Evolutionary conservation across 2,888 invertebrate genomes (phyloP), one percentile per base, ranked within the genome.

Genomic region (Monochamus alternatus): DNA sequence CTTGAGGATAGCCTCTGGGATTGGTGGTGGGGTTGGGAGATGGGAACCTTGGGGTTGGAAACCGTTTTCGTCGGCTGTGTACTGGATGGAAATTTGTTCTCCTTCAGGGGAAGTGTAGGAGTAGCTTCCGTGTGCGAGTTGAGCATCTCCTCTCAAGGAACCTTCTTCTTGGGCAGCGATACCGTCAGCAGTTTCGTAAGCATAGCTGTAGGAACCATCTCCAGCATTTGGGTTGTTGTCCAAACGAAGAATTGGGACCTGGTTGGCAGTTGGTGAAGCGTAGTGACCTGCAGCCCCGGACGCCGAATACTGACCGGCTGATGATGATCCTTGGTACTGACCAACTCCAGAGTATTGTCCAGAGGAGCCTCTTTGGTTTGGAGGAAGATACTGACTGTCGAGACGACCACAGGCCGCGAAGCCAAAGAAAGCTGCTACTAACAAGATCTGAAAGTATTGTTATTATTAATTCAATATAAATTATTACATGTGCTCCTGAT

Each of bases 41-140:
- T 92, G 92, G 32, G 89, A 90, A 30, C 92, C 92, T 82, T 89
- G 90, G 7, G 93, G 92, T 85, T 92, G 92, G 90, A 90, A 93
- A 69, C 94, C 94, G 81, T 93, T 93, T 87, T 94, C 94, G 84
- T 94, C 92, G 70, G 94, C 94, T 30, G 91, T 88, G 88, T 94
- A 94, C 1, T 90, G 89, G 74, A 94, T 85, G 80, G 91, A 77
- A 59, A 83, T 80, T 73, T 79, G 82, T 75, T 84, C 80, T 22
- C 86, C 86, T 73, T 86, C 86, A 30, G 85, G 85, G 7, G 85
- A 81, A 51, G 85, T 84, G 79, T 84, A 86, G 9, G 79, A 76
- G 79, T 81, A 86, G 4, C 81, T 80, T 5, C 86, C 86, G 76
- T 83, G 81, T 12, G 83, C 85, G 52, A 78, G 75, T 58, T 75